Evolutionary conservation across 2,888 invertebrate species (phyloP), one percentile per base, ranked within the genome.

Genomic region (Epinotia brunnichana): DNA sequence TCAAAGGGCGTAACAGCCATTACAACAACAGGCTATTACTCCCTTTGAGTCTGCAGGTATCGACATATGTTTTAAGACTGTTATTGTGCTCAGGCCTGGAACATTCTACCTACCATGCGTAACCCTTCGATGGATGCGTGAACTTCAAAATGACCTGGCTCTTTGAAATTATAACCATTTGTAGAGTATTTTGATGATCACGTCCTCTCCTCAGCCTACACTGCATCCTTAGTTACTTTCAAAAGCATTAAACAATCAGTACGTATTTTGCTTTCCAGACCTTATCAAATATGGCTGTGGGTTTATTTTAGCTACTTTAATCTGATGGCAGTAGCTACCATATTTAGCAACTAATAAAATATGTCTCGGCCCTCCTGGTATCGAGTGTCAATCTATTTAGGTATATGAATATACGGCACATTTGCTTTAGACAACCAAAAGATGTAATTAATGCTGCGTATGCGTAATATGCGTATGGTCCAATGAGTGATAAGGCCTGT

Each of bases 91-190:
- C 44, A 59, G 15, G 48, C 62, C 51, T 24, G 29, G 13, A 39
- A 59, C 51, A 24, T 62, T 44, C 62, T 69, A 73, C 41, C 73
- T 69, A 73, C 41, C 73, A 73, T 73, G 68, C 73, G 61, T 44
- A 61, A 72, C 44, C 54, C 54, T 29, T 15, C 44, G 67, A 39
- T 56, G 39, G 61, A 61, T 35, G 21, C 67, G 67, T 72, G 61
- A 67, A 56, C 72, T 61, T 68, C 72, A 72, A 72, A 71, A 72
- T 62, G 21, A n/a, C 19, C 29, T 24, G 29, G 3, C 39, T 51
- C 10, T 48, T 48, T 13, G 4, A n/a, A 19, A 17, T 60, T n/a
- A 48, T 48, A n/a, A 15, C 13, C 39, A 41, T 41, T 39, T 41
- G 19, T 24, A 41, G 44, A 21, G 61, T 54, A 60, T 67, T 72